These are phyloP conservation scores for Pachyseris speciosa DNA, from an alignment of 64 coral and sea anemone genomes.

Conservation along the genomic window DNA sequence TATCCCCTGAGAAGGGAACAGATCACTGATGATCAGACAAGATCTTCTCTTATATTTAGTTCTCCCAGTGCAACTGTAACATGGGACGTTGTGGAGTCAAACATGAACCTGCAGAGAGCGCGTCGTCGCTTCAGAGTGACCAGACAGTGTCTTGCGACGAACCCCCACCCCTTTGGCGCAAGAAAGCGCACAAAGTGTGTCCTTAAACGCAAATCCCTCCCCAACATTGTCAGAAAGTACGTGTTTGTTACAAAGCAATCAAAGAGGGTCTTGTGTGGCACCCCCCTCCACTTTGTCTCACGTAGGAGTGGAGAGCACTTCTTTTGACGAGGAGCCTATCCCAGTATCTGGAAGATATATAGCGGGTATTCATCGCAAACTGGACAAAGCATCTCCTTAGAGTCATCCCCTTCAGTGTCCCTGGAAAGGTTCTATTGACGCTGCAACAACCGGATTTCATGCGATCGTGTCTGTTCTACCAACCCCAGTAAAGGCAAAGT, in stretches of 20 bases:
- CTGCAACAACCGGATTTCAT: neutral
- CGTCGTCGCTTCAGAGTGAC: no score
- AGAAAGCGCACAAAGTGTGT: neutral
- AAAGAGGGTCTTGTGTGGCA: neutral
- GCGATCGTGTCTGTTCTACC: slow-evolving; percentile 9
- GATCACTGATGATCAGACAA: neutral
- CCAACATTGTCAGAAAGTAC: neutral
- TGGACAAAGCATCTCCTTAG: neutral
- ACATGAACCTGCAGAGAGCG: no score
- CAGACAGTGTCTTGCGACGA: no score
- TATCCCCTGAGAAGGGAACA: neutral
- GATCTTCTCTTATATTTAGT: neutral
- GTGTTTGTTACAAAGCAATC: neutral
- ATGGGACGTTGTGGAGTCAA: no score
- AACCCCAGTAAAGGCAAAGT: slow-evolving; percentile 43
- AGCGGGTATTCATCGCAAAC: neutral
- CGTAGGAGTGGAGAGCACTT: neutral
- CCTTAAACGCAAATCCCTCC: neutral
- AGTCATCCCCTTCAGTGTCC: neutral
- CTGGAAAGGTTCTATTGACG: neutral
- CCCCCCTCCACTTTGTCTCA: neutral
- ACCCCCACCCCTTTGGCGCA: no score
- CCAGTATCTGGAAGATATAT: neutral
- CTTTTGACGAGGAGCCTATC: neutral
- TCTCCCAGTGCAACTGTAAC: neutral